Evolutionary conservation across 2,888 invertebrate species (phyloP).

Genomic region (Spicauda simplicius): DNA sequence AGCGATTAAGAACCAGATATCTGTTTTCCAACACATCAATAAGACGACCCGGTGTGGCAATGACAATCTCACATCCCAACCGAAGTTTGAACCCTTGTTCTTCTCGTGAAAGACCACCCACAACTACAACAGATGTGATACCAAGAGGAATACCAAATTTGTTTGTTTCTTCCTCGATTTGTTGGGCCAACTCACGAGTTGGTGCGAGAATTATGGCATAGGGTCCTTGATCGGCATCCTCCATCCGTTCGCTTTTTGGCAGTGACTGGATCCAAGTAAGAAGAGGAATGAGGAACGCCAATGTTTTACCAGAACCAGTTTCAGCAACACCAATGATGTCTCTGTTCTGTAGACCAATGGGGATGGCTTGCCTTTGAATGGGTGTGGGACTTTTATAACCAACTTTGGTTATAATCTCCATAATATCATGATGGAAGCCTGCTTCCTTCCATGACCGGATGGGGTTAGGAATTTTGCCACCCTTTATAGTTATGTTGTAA

Average conservation of each 20-base stretch:
- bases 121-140: constrained; percentile 98
- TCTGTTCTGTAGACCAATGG: constrained; percentile 96
- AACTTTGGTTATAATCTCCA: constrained; percentile 96
- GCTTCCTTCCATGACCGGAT: constrained; percentile 98
- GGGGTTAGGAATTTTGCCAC: constrained; percentile 98
- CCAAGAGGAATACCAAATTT: constrained; percentile 98
- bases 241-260: constrained; percentile 96
- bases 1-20: constrained; percentile 97
- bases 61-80: constrained; percentile 99
- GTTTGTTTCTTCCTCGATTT: constrained; percentile 99
- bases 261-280: constrained; percentile 99
- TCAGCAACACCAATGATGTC: constrained; percentile 99
- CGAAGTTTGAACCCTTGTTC: constrained; percentile 98
- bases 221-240: constrained; percentile 97
- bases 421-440: constrained; percentile 93
- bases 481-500: constrained; percentile 99
- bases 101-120: constrained; percentile 98
- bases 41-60: constrained; percentile 99
- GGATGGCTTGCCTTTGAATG: constrained; percentile 99
- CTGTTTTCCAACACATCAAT: constrained; percentile 99
- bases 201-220: constrained; percentile 99
- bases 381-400: constrained; percentile 99
- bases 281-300: constrained; percentile 98
- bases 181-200: constrained; percentile 99
- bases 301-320: constrained; percentile 99